These are phyloP conservation scores for Melanogrammus aeglefinus DNA, from an alignment of 2,797 vertebrate species.

Conservation along the genomic window DNA sequence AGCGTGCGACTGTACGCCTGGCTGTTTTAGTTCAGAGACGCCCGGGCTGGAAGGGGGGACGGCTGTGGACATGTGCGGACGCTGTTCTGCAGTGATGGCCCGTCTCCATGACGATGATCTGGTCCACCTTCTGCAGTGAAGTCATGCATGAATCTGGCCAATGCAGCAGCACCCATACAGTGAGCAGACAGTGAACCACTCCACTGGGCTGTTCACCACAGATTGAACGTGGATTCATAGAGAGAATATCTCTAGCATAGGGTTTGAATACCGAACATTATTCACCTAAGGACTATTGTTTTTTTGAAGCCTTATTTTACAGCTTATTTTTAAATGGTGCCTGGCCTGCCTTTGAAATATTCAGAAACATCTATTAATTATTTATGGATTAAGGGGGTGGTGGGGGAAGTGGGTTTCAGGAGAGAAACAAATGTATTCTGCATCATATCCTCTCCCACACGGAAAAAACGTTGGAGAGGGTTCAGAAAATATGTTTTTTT, in stretches of 20 bases:
- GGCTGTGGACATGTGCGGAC: slow-evolving; percentile 22
- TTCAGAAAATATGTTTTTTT: slow-evolving; percentile 22
- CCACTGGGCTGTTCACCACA: slow-evolving; percentile 48
- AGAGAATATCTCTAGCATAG: slow-evolving; percentile 11
- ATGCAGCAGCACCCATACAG: slow-evolving; percentile 62
- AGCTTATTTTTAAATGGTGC: slow-evolving; percentile 58
- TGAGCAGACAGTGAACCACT: slow-evolving; percentile 43
- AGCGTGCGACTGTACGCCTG: neutral
- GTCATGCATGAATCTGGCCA: slow-evolving; percentile 60
- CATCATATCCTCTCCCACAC: slow-evolving; percentile 42
- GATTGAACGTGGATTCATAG: slow-evolving; percentile 27
- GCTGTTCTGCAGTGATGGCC: slow-evolving; percentile 49
- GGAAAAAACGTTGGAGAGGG: slow-evolving; percentile 4
- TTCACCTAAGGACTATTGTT: slow-evolving; percentile 47
- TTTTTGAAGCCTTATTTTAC: slow-evolving; percentile 53
- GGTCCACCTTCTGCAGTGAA: slow-evolving; percentile 51
- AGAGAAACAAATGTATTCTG: slow-evolving; percentile 45
- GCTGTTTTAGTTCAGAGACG: neutral
- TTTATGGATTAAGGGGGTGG: slow-evolving; percentile 49
- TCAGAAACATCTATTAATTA: slow-evolving; percentile 76
- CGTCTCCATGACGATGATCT: slow-evolving; percentile 37
- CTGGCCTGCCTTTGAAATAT: slow-evolving; percentile 72
- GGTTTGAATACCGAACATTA: neutral
- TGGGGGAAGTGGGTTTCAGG: slow-evolving; percentile 68
- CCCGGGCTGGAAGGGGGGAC: slow-evolving; percentile 30